Conservation (phyloP, 1,140 invertebrate genomes). For the Drosophila azteca region DNA sequence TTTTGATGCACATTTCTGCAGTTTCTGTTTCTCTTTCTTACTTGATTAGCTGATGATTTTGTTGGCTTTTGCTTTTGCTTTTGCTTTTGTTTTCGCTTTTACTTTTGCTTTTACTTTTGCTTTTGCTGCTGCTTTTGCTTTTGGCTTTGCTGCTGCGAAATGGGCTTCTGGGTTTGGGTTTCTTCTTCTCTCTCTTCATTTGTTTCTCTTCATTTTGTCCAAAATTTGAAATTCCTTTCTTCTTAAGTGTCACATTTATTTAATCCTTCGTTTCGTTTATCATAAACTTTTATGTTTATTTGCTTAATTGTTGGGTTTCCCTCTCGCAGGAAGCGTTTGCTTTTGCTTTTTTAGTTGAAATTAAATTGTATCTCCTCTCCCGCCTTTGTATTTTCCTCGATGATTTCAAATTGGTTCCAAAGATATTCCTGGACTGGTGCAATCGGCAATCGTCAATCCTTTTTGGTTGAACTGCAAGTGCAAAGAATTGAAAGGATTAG, state of each 20-base stretch:
- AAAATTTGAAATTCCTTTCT: conserved; percentile 70
- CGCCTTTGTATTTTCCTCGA: conserved; percentile 6
- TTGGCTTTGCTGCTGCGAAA: background rate
- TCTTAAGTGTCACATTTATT: conserved; percentile 63
- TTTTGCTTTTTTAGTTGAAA: conserved; percentile 41
- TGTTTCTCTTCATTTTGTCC: conserved; percentile 55
- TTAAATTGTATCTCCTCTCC: conserved; percentile 26
- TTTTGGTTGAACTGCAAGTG: conserved; percentile 32
- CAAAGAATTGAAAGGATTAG: background rate
- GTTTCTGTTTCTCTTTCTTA: conserved; percentile 18
- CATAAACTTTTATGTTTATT: conserved; percentile 18
- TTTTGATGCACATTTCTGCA: conserved; percentile 58
- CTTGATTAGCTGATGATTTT: conserved; percentile 14
- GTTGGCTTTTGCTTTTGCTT: background rate
- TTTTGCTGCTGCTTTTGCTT: no score
- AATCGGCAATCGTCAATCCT: conserved; percentile 9
- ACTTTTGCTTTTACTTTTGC: no score
- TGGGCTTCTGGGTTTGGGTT: background rate
- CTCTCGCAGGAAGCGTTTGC: background rate
- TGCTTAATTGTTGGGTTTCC: conserved; percentile 5
- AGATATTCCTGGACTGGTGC: conserved; percentile 13
- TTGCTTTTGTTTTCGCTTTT: no score
- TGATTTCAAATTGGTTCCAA: conserved; percentile 38
- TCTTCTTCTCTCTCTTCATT: conserved; percentile 30
- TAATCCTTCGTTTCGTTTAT: conserved; percentile 21